Percentiles rank a stretch among this genome's conserved stretches.
Conservation (phyloP, 2,888 invertebrate genomes). For the Boloria selene region DNA sequence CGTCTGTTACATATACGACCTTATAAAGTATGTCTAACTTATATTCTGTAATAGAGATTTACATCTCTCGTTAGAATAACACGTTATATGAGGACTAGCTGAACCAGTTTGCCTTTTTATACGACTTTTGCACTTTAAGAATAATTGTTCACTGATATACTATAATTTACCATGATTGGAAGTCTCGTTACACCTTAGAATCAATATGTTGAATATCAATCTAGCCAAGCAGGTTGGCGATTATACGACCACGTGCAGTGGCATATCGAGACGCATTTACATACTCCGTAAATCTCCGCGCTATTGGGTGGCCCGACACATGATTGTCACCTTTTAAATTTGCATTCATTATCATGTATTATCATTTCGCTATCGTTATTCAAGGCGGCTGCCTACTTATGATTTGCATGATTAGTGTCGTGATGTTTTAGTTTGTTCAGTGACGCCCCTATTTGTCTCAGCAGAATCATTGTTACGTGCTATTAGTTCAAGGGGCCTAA, state of each 20-base stretch:
- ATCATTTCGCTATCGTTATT: conserved; percentile 50
- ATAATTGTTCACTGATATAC: not conserved
- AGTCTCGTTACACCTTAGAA: conserved; percentile 9
- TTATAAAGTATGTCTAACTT: too few species aligned
- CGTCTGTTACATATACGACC: too few species aligned
- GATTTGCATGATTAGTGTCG: conserved; percentile 68
- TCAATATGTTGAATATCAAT: conserved; percentile 59
- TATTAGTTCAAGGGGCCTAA: conserved; percentile 45
- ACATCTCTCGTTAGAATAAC: too few species aligned
- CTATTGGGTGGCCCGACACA: conserved; percentile 73
- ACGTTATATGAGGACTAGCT: too few species aligned
- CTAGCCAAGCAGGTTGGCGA: conserved; percentile 59
- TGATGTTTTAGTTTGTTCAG: conserved; percentile 60
- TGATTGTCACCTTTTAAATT: conserved; percentile 80
- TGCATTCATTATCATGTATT: conserved; percentile 72
- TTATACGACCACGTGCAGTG: conserved; percentile 71
- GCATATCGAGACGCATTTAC: conserved; percentile 68
- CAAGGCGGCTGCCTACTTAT: conserved; percentile 57
- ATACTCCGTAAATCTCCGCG: conserved; percentile 63
- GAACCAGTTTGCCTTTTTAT: too few species aligned
- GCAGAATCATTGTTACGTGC: conserved; percentile 48
- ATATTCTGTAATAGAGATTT: too few species aligned
- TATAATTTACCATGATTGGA: conserved; percentile 3
- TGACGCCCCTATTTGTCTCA: conserved; percentile 52
- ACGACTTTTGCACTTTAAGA: too few species aligned